Conservation (phyloP, 2,113 vertebrate genomes). For the Phainopepla nitens region DNA sequence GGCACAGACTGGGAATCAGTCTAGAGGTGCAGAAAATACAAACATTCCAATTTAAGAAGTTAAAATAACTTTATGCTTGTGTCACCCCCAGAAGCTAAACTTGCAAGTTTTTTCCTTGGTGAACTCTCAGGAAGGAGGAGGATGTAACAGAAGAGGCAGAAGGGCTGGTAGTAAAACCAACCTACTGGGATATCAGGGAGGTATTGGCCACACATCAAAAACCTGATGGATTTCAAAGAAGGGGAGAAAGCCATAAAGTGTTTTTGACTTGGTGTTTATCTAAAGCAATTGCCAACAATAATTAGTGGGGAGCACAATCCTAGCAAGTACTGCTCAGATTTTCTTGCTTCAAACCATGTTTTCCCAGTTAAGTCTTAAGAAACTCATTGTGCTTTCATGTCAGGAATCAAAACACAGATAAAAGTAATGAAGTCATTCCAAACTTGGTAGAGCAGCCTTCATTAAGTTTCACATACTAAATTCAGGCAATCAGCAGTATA, state of each 20-base stretch:
- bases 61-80: constrained; percentile 38
- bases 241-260: background rate
- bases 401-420: constrained; percentile 42
- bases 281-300: constrained; percentile 36
- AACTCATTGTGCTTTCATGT: constrained; percentile 14
- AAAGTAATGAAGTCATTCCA: constrained; percentile 36
- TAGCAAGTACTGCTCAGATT: background rate
- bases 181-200: background rate
- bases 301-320: constrained; percentile 12
- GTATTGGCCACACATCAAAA: constrained; percentile 50
- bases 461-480: background rate
- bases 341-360: background rate
- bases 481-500: background rate
- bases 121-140: background rate
- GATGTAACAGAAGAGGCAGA: background rate
- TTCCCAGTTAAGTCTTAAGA: background rate
- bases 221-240: constrained; percentile 27
- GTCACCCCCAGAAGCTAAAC: constrained; percentile 11
- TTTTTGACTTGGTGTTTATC: constrained; percentile 29
- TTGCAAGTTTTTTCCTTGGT: background rate
- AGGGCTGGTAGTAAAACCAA: background rate
- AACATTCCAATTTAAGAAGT: constrained; percentile 18
- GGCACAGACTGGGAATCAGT: background rate
- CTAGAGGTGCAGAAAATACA: constrained; percentile 7
- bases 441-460: background rate